Conservation (phyloP, 2,113 vertebrate genomes). For the Oryzias woworae region DNA sequence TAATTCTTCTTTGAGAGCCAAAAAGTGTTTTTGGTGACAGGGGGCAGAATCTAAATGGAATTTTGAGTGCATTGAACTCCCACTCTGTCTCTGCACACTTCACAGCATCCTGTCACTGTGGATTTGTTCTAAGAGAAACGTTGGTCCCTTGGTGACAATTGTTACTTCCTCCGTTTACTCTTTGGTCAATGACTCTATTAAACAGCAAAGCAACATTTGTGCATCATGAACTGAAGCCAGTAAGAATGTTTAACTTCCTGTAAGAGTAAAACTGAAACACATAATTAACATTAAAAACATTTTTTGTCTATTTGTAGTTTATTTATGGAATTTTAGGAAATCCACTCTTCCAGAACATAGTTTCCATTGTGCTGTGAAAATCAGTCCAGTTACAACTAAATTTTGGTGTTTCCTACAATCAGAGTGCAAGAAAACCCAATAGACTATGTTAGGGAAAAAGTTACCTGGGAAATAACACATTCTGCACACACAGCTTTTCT, state of each 20-base stretch:
- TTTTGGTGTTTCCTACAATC: too few relatives aligned
- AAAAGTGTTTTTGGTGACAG: constrained; percentile 62
- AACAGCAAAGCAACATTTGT: not conserved
- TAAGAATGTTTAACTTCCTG: not conserved
- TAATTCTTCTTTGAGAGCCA: constrained; percentile 70
- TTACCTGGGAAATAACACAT: too few relatives aligned
- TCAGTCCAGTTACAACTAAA: too few relatives aligned
- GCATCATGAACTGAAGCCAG: too few relatives aligned
- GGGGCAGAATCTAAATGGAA: constrained; percentile 65
- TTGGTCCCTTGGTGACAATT: constrained; percentile 49
- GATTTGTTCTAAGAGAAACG: constrained; percentile 54
- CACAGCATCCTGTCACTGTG: constrained; percentile 65
- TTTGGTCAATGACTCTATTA: constrained; percentile 7
- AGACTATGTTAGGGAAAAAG: too few relatives aligned
- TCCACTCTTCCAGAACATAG: too few relatives aligned
- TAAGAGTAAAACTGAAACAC: not conserved
- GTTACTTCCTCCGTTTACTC: constrained; percentile 33
- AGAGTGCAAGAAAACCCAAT: too few relatives aligned
- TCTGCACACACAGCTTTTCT: too few relatives aligned
- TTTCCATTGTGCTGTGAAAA: too few relatives aligned
- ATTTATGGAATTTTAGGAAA: too few relatives aligned
- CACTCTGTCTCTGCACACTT: constrained; percentile 41
- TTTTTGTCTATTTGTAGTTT: too few relatives aligned
- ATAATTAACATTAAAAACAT: not conserved
- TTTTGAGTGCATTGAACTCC: constrained; percentile 49